Evolutionary conservation across 2,797 vertebrate genomes (phyloP).

Genomic region (Ctenopoma multispine): DNA sequence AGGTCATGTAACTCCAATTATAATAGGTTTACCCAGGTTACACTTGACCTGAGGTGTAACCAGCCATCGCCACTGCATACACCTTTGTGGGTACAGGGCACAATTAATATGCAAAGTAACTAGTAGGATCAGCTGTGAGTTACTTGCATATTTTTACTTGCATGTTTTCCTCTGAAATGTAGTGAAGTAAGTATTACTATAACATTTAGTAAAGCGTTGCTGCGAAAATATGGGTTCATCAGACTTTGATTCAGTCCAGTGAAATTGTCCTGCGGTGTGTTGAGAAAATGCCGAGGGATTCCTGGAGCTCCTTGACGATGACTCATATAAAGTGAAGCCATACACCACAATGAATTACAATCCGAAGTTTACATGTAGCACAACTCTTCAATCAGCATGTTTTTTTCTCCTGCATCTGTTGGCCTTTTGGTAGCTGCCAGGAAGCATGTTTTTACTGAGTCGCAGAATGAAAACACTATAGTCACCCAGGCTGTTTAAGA

Average conservation of each 20-base stretch:
- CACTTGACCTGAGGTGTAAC: background rate
- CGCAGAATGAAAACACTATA: constrained; percentile 44
- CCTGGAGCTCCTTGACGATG: constrained; percentile 19
- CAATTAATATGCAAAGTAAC: background rate
- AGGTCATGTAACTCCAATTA: background rate
- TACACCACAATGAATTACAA: background rate
- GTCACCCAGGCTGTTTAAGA: constrained; percentile 54
- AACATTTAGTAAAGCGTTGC: constrained; percentile 1
- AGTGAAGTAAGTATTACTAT: background rate
- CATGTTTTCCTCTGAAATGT: background rate
- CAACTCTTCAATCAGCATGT: constrained; percentile 1
- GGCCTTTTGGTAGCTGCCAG: constrained; percentile 6
- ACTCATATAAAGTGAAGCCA: constrained; percentile 12
- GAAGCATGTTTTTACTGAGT: constrained; percentile 35
- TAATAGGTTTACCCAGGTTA: too few relatives aligned
- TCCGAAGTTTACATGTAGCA: constrained; percentile 1
- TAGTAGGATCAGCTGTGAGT: background rate
- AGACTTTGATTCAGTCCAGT: background rate
- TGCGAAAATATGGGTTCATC: background rate
- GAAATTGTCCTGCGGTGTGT: background rate
- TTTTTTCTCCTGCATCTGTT: constrained; percentile 12
- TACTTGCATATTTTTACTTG: background rate
- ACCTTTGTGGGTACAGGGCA: too few relatives aligned
- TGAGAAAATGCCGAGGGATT: constrained; percentile 15
- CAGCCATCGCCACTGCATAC: background rate